phyloP scores from a whole-genome alignment of 1,140 invertebrate species.

The Anastatus disparis region DNA sequence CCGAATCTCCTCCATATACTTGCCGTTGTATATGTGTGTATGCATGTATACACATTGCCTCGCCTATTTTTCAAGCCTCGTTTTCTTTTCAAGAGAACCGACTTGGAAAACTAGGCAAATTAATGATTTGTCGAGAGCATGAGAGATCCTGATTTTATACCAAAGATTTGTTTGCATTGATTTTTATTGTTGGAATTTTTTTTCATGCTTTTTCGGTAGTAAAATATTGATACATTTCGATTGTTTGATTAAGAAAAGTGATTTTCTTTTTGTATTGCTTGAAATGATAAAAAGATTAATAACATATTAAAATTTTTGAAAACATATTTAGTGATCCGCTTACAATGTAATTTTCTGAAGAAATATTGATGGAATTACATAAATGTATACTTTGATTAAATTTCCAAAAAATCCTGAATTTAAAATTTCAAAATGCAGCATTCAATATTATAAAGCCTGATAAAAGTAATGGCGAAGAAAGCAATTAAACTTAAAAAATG shows the following conservation, averaged over 20 bases:
- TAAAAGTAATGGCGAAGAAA: constrained; percentile 8
- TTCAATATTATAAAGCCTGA: too few species aligned
- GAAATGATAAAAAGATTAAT: too few species aligned
- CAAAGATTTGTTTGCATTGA: too few species aligned
- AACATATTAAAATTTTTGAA: too few species aligned
- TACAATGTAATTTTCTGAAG: background rate
- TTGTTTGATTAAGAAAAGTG: background rate
- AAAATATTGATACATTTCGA: background rate
- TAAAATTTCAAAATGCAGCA: too few species aligned
- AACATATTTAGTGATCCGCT: too few species aligned
- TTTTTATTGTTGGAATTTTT: too few species aligned
- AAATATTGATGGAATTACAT: background rate
- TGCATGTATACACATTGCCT: too few species aligned
- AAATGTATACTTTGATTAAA: background rate
- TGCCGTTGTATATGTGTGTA: too few species aligned
- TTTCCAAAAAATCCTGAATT: too few species aligned
- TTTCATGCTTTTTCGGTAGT: constrained; percentile 4
- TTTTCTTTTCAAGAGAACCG: constrained; percentile 41
- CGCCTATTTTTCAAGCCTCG: constrained; percentile 40
- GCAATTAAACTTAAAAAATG: too few species aligned
- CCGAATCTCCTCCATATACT: too few species aligned
- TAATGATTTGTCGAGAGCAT: constrained; percentile 15
- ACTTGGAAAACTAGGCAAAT: constrained; percentile 38
- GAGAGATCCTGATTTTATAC: constrained; percentile 3
- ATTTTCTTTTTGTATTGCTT: background rate